Evolutionary conservation across 1,140 invertebrate genomes (phyloP).

Genomic region (Phortica variegata): DNA sequence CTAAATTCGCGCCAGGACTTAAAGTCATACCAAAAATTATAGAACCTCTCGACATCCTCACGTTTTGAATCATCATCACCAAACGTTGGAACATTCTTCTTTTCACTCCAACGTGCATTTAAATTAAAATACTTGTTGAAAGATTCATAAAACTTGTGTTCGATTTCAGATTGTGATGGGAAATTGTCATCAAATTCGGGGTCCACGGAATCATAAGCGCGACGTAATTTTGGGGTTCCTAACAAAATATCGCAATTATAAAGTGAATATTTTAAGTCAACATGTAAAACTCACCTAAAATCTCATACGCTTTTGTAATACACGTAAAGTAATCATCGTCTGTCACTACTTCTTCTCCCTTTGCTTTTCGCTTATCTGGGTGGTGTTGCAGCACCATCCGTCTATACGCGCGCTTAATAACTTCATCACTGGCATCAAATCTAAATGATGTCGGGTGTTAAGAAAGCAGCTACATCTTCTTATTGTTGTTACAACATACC

Average conservation of each 20-base stretch:
- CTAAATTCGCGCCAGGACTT: constrained; percentile 99
- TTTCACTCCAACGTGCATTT: constrained; percentile 92
- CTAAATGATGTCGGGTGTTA: constrained; percentile 22
- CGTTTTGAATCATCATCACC: constrained; percentile 73
- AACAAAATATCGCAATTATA: constrained; percentile 43
- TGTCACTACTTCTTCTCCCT: constrained; percentile 78
- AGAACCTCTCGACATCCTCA: constrained; percentile 81
- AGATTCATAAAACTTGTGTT: constrained; percentile 80
- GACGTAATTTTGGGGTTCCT: constrained; percentile 76
- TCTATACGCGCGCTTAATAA: constrained; percentile 91
- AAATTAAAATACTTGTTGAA: constrained; percentile 80
- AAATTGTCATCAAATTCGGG: constrained; percentile 89
- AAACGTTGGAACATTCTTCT: constrained; percentile 80
- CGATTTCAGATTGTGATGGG: constrained; percentile 73
- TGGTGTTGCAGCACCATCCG: constrained; percentile 93
- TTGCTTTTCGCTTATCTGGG: constrained; percentile 92
- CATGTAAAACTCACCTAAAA: constrained; percentile 37
- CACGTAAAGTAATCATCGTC: constrained; percentile 98
- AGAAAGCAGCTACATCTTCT: constrained; percentile 6
- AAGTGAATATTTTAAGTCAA: constrained; percentile 36
- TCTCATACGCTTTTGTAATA: constrained; percentile 96
- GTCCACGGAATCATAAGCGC: constrained; percentile 95
- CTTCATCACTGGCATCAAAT: constrained; percentile 80
- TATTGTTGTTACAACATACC: constrained; percentile 58
- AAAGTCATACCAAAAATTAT: constrained; percentile 95